A percentile compares a stretch with the other conserved stretches of the same genome.
Evolutionary conservation across 2,888 invertebrate species (phyloP).

Genomic region (Eilema sororculum): DNA sequence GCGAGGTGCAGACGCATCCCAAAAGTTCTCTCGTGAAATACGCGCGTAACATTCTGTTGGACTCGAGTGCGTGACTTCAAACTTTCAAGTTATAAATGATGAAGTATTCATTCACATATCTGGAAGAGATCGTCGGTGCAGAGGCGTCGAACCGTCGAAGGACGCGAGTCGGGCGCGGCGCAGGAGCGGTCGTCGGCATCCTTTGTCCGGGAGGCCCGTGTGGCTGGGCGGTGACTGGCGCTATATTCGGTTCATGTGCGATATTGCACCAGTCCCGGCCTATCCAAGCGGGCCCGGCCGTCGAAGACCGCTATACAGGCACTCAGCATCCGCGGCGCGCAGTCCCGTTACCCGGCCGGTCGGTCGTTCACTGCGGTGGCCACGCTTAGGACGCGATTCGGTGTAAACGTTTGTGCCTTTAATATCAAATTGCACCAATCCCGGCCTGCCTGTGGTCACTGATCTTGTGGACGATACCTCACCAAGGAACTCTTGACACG

Average conservation of each 20-base stretch:
- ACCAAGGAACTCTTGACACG: slow-evolving; percentile 39
- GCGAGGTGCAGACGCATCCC: slow-evolving; percentile 59
- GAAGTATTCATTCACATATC: slow-evolving; percentile 52
- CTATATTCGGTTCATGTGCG: slow-evolving; percentile 83
- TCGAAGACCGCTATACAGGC: slow-evolving; percentile 80
- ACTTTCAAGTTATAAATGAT: slow-evolving; percentile 58
- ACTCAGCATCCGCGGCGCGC: slow-evolving; percentile 84
- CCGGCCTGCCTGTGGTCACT: slow-evolving; percentile 86
- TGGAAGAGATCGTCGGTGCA: slow-evolving; percentile 44
- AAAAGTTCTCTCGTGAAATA: slow-evolving; percentile 52
- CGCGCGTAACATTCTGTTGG: slow-evolving; percentile 73
- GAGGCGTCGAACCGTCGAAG: slow-evolving; percentile 53
- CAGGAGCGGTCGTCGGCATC: slow-evolving; percentile 70
- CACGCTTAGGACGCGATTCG: slow-evolving; percentile 86
- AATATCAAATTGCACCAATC: slow-evolving; percentile 86
- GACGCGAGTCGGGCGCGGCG: slow-evolving; percentile 64
- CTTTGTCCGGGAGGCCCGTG: slow-evolving; percentile 83
- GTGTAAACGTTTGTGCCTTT: slow-evolving; percentile 82
- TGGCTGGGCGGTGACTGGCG: slow-evolving; percentile 85
- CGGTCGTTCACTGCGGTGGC: slow-evolving; percentile 84
- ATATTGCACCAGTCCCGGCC: slow-evolving; percentile 88
- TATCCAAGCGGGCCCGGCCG: slow-evolving; percentile 84
- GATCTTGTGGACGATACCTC: slow-evolving; percentile 44
- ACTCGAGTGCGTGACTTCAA: slow-evolving; percentile 66
- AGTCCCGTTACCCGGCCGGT: slow-evolving; percentile 83